Conservation (phyloP, 2,113 vertebrate species). For the Manacus vitellinus region DNA sequence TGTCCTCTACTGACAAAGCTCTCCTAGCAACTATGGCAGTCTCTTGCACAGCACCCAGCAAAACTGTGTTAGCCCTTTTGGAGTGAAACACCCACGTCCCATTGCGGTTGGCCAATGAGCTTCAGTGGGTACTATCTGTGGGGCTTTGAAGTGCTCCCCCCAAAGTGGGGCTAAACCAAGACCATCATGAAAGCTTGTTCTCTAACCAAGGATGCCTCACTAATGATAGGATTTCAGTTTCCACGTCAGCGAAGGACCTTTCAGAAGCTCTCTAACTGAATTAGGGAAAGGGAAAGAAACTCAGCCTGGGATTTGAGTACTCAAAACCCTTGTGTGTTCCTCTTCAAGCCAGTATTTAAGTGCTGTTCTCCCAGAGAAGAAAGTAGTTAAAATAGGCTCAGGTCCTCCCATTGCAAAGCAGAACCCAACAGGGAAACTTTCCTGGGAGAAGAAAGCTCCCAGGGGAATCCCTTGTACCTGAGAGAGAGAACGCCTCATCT, state of each 20-base stretch:
- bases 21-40: background rate
- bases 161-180: background rate
- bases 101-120: accelerated
- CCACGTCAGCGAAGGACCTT: background rate
- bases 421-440: background rate
- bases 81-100: accelerated
- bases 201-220: accelerated
- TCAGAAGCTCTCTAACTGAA: background rate
- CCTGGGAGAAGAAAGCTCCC: background rate
- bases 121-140: background rate
- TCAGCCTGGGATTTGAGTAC: background rate
- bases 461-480: background rate
- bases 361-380: background rate
- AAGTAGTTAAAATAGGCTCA: background rate
- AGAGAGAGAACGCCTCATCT: background rate
- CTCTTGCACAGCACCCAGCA: background rate
- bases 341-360: background rate
- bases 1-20: background rate
- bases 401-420: background rate
- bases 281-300: background rate
- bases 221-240: background rate
- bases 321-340: background rate
- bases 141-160: background rate
- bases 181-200: background rate
- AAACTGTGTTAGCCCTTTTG: background rate